These are phyloP conservation scores for Anneissia japonica DNA, from an alignment of 35 echinoderm and acorn worm genomes.

Conservation along the genomic window DNA sequence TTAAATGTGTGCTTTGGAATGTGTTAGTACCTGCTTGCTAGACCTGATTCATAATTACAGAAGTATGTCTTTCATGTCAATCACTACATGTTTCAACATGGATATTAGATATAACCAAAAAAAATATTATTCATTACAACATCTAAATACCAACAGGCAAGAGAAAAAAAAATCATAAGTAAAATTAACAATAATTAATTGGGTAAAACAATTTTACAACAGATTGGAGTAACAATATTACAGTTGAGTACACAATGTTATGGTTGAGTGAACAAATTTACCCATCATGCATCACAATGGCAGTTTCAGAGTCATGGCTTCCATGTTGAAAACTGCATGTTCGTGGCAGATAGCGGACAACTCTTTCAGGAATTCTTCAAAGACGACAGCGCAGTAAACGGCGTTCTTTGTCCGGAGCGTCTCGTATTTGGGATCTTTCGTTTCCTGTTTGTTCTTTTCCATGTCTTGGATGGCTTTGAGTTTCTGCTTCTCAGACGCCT, in stretches of 20 bases:
- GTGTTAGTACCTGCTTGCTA: too few species aligned
- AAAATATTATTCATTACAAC: too few species aligned
- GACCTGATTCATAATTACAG: too few species aligned
- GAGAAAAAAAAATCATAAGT: too few species aligned
- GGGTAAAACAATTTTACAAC: too few species aligned
- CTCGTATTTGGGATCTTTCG: slow-evolving; percentile 31
- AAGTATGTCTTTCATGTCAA: too few species aligned
- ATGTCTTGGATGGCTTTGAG: slow-evolving; percentile 52
- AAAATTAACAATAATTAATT: too few species aligned
- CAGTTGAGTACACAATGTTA: background rate
- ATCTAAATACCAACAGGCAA: too few species aligned
- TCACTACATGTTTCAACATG: too few species aligned
- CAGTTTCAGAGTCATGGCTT: slow-evolving; percentile 1
- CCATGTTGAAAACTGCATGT: slow-evolving; percentile 58
- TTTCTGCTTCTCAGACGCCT: slow-evolving; percentile 66
- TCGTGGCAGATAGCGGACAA: slow-evolving; percentile 79
- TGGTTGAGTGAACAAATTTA: background rate
- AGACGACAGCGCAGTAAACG: slow-evolving; percentile 80
- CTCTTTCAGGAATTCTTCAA: slow-evolving; percentile 96
- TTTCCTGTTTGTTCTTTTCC: background rate
- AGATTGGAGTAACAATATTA: too few species aligned
- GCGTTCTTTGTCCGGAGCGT: slow-evolving; percentile 68
- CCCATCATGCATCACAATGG: background rate
- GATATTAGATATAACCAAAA: too few species aligned
- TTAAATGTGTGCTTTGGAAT: too few species aligned